phyloP scores from a whole-genome alignment of 2,888 invertebrate species.

The Hemicrepidius hirtus region DNA sequence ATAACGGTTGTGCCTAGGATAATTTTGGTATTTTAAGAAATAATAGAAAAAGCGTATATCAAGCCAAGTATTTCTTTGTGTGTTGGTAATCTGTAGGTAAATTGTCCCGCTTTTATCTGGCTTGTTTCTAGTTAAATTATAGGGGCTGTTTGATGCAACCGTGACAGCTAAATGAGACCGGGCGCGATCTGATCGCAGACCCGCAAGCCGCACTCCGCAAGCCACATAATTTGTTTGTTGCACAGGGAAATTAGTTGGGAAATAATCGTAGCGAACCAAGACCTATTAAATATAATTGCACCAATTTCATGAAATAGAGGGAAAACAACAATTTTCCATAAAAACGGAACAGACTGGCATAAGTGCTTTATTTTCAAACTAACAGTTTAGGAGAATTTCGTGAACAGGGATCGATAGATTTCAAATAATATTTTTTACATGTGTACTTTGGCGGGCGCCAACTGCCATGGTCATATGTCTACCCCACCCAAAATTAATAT shows the following conservation, averaged over 20 bases:
- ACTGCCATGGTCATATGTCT: no score
- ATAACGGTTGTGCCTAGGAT: slow-evolving; percentile 41
- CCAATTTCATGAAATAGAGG: slow-evolving; percentile 56
- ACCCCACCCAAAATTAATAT: no score
- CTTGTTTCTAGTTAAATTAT: slow-evolving; percentile 68
- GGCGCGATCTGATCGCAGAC: slow-evolving; percentile 56
- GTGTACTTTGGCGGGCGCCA: no score
- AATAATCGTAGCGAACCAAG: slow-evolving; percentile 55
- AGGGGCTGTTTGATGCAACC: slow-evolving; percentile 69
- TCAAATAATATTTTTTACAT: no score
- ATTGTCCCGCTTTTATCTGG: slow-evolving; percentile 67
- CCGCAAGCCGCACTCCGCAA: slow-evolving; percentile 54
- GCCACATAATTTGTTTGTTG: slow-evolving; percentile 60
- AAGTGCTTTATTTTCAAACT: no score
- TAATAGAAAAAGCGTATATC: slow-evolving; percentile 62
- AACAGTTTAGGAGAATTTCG: no score
- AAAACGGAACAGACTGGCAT: background rate
- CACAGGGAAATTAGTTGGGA: slow-evolving; percentile 59
- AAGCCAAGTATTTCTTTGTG: slow-evolving; percentile 63
- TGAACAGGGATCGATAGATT: no score
- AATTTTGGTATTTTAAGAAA: slow-evolving; percentile 57
- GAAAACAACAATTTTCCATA: slow-evolving; percentile 41
- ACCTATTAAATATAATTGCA: slow-evolving; percentile 57
- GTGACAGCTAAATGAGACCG: slow-evolving; percentile 70
- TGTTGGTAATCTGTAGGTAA: slow-evolving; percentile 66